Base-by-base conservation (phyloP, 2,888 invertebrate species). In the Coelogynopora nodosa region DNA sequence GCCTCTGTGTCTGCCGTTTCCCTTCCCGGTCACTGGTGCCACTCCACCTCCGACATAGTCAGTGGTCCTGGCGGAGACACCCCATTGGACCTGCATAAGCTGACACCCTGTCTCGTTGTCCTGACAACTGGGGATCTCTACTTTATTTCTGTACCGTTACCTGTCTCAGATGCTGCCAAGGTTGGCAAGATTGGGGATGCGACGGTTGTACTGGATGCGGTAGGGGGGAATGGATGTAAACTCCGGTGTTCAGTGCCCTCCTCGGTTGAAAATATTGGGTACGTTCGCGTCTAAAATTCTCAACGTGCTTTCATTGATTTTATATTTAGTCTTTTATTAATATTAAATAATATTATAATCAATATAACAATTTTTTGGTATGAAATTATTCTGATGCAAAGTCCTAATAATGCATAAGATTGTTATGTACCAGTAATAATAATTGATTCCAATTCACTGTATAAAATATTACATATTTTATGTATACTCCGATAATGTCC, bases 1-100 rank as follows among this genome's bases (percentile, higher is more conserved):
- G 90, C 91, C 30, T 92, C 93, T 88, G 93, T 95, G 10, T 67
- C 85, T 0, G 27, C 28, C 28, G 85, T 67, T 1, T 85, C 85
- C 18, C 26, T 85, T 29, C 85, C 85, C 23, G 74, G 74, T 74
- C 18, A 74, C 74, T 74, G 27, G 23, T 2, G 10, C 74, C 2
- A 2, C 5, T 74, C 74, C 2, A 26, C 74, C 5, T 49, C 49
- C 49, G 5, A 5, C 18, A 5, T 18, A 10, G 5, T 10, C 5
- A 18, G 18, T 49, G 49, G 49, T 74, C 18, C 74, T 23, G 27
- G 23, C 23, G 74, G 23, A n/a, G 74, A 13, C 10, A 74, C 74
- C 18, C 27, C 27, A 23, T 23, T 10, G 49, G 5, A 18, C 49
- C n/a, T n/a, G n/a, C n/a, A n/a, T n/a, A 49, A 49, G 5, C 5